Evolutionary conservation across 2,113 vertebrate genomes (phyloP), one percentile per base, ranked within the genome.

Genomic region (Montifringilla adamsi): DNA sequence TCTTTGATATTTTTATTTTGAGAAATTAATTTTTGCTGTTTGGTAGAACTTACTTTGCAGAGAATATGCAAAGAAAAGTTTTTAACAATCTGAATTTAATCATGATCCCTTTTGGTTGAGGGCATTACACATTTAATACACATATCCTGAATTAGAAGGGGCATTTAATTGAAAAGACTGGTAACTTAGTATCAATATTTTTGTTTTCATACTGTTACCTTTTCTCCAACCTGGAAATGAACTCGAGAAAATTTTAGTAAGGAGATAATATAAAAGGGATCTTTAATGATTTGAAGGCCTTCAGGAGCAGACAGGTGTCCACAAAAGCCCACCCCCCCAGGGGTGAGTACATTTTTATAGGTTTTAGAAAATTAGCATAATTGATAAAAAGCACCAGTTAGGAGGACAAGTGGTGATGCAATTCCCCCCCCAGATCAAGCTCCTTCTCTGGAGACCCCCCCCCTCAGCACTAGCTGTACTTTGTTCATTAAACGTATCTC

Each of bases 1-100:
- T 18, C 31, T 79, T 89, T 50, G n/a, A 70, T 77, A 50, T 75
- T 91, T 93, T 82, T 77, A 74, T 94, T 92, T 46, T 79, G 39
- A 80, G 6, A 70, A 63, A 47, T 41, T 1, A 62, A 4, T 55
- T 64, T 80, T 70, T 75, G 19, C 7, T 67, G 5, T 67, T 74
- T 11, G 5, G 3, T 46, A 72, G 21, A 76, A 68, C 18, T 63
- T 46, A 58, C 4, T 76, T 79, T 44, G 6, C 18, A 69, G 28
- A 56, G 3, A 89, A 59, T 30, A 47, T 11, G n/a, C 6, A 76
- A 81, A 47, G 11, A 87, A 74, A 20, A 1, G 37, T 6, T 7
- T 60, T 75, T 78, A 72, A n/a, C 5, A 62, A 64, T 53, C 15
- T 53, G 47, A 62, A 84, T 86, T 63, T 84, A 44, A 74, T 63